Evolutionary conservation across 2,797 vertebrate species (phyloP), one percentile per base, ranked within the genome.

Genomic region (Hylomyscus alleni): DNA sequence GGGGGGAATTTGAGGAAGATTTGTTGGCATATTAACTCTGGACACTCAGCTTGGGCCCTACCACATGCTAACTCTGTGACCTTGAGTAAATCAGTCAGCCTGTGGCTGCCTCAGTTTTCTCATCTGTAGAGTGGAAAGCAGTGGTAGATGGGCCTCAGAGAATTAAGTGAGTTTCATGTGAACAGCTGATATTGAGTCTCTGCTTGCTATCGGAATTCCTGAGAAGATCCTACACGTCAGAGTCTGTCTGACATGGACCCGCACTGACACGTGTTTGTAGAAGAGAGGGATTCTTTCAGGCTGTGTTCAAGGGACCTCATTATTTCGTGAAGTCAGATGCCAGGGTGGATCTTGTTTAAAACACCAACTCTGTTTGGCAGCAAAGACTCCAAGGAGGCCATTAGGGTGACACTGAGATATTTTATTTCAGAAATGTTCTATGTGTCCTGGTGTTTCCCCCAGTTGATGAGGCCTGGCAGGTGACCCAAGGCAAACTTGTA

Each of bases 341-440:
- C 54, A 78, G 60, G 81, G 85, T 20, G 56, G 54, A 82, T 54
- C 50, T 90, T 94, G 86, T 89, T 89, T 94, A 97, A 96, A 97
- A 91, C 76, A 67, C 65, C 81, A 88, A 81, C 81, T 94, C 29
- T 34, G 77, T 69, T 75, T 89, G 88, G 78, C 86, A 93, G 78
- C 56, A 40, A 87, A 89, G 54, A 95, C 75, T 88, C 92, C 62
- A 95, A 95, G 75, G 95, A 96, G 89, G 80, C 85, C 69, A 94
- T 96, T 95, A 95, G 62, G 47, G 47, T 90, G 94, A 88, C 52
- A 77, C 58, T 72, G 50, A 89, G 40, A 29, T 69, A 40, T 69
- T 91, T 93, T 58, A 40, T 75, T 91, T 93, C 15, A 62, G 60
- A 78, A 77, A 89, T 37, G 56, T 87, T 92, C 60, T 86, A 13